Base-by-base conservation (phyloP, 2,888 invertebrate genomes). In the Xanthostigma xanthostigma region DNA sequence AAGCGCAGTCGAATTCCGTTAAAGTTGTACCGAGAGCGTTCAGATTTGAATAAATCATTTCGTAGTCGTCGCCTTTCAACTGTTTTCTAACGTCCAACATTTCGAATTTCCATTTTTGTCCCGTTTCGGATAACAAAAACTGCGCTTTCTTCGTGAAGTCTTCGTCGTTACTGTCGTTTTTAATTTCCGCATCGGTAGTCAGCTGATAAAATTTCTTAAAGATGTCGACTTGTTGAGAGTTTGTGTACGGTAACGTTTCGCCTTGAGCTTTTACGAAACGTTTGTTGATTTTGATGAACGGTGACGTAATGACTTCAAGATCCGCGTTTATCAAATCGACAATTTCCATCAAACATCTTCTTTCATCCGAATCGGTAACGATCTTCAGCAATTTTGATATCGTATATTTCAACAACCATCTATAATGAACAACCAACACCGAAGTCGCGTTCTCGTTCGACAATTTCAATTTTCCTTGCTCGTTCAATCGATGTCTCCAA, bases 391-490 rank as follows among this genome's bases (percentile, higher is more conserved):
- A 42, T 39, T 56, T 60, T 35, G 60, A 59, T 2, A 81, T 58
- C 27, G 79, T 64, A 64, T 77, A 71, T 60, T 87, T 87, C 13
- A 73, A 65, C 37, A 87, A 61, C 87, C 87, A 88, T 62, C 79
- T 82, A 57, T 78, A 82, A 60, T 87, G 84, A 10, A 84, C 69
- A 53, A 76, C 70, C 1, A 87, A 59, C 2, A n/a, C 17, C 10
- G 27, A 17, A 1, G 8, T 17, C 6, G 10, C n/a, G n/a, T 37
- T 14, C 9, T 27, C 27, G 6, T 17, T 37, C 17, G 17, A 17
- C 9, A 36, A 37, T 8, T 10, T 13, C 11, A 27, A 13, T 37
- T 11, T 36, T 14, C 17, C 37, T 38, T 37, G 54, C 49, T 63
- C 63, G 10, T 66, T 56, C 48, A 75, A 73, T 56, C 77, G 64